These are phyloP conservation scores for Drosophila maculinotata DNA, from an alignment of 2,888 invertebrate genomes.

Conservation along the genomic window DNA sequence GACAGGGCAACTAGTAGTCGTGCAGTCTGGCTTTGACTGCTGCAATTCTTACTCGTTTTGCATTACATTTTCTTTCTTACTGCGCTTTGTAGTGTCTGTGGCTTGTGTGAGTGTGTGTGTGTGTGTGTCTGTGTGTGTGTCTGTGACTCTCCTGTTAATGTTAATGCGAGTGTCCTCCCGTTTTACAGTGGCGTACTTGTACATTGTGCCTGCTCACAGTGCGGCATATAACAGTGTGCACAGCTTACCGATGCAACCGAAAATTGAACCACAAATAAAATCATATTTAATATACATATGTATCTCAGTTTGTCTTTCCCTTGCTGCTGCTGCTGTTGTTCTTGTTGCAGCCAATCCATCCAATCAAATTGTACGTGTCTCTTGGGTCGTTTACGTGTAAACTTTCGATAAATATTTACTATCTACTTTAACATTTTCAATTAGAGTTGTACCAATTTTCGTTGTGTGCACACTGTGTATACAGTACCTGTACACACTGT, in stretches of 20 bases:
- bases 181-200: slow-evolving; percentile 27
- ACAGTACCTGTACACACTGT: slow-evolving; percentile 7
- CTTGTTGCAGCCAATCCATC: slow-evolving; percentile 26
- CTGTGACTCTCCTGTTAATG: slow-evolving; percentile 23
- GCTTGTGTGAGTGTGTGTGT: slow-evolving; percentile 26
- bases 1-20: background rate
- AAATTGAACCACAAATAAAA: background rate
- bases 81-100: slow-evolving; percentile 70
- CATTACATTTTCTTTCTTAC: slow-evolving; percentile 58
- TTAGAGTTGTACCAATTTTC: slow-evolving; percentile 75
- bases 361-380: slow-evolving; percentile 73
- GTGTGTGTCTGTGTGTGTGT: slow-evolving; percentile 1
- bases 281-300: slow-evolving; percentile 9
- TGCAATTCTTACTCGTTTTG: slow-evolving; percentile 38
- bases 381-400: slow-evolving; percentile 53
- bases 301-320: background rate
- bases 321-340: slow-evolving; percentile 5
- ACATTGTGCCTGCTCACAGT: slow-evolving; percentile 17
- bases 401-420: slow-evolving; percentile 72
- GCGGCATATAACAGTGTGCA: slow-evolving; percentile 2
- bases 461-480: slow-evolving; percentile 31
- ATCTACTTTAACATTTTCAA: slow-evolving; percentile 77
- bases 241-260: slow-evolving; percentile 12
- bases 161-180: slow-evolving; percentile 28
- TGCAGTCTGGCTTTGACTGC: background rate